A percentile compares a stretch with the other conserved stretches of the same genome.
phyloP scores from a whole-genome alignment of 2,113 vertebrate genomes.

The Bufo gargarizans region DNA sequence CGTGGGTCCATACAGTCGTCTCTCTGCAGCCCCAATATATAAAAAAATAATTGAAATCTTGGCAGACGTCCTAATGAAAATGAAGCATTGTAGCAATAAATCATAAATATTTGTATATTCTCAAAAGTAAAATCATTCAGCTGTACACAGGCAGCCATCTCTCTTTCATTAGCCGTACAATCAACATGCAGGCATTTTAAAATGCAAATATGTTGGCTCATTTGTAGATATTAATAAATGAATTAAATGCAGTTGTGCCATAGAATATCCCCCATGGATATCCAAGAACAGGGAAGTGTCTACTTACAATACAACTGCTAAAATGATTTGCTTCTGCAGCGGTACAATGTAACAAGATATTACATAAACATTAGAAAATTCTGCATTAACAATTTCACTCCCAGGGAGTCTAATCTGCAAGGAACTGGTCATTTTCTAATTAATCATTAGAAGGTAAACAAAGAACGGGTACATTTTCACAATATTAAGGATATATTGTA shows the following conservation, averaged over 20 bases:
- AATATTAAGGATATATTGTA: not conserved
- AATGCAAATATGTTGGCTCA: slow-evolving; percentile 65
- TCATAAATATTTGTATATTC: slow-evolving; percentile 79
- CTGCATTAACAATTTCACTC: not conserved
- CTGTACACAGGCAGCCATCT: slow-evolving; percentile 77
- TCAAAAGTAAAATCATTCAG: slow-evolving; percentile 80
- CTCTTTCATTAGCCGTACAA: slow-evolving; percentile 76
- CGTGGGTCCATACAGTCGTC: slow-evolving; percentile 71
- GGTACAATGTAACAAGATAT: slow-evolving; percentile 6
- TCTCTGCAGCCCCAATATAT: slow-evolving; percentile 77
- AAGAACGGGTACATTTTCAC: not conserved
- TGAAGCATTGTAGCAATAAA: slow-evolving; percentile 84
- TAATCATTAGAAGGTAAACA: not conserved
- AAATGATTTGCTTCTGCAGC: not conserved
- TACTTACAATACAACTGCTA: not conserved
- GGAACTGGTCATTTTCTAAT: not conserved
- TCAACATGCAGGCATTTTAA: slow-evolving; percentile 74
- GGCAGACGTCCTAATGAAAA: slow-evolving; percentile 88
- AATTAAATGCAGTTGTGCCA: slow-evolving; percentile 43
- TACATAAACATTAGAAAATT: slow-evolving; percentile 22
- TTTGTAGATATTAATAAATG: slow-evolving; percentile 62
- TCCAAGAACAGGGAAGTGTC: slow-evolving; percentile 11
- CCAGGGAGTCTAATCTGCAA: not conserved
- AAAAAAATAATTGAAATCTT: slow-evolving; percentile 74
- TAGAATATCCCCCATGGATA: slow-evolving; percentile 26